These are phyloP conservation scores for Agonopterix heracliana DNA, from an alignment of 2,888 invertebrate species.

Conservation along the genomic window DNA sequence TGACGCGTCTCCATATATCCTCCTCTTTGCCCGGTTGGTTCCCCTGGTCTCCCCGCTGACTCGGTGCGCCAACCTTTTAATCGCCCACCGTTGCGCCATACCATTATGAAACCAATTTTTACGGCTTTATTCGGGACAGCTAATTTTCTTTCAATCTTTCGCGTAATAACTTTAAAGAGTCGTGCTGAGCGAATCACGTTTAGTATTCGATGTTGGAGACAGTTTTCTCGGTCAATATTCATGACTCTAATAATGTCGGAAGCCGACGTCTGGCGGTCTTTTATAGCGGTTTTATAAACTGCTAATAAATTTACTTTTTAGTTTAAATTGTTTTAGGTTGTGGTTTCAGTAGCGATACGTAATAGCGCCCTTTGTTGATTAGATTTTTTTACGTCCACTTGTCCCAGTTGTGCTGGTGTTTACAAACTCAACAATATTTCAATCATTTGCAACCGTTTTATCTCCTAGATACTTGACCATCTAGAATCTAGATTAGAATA, in stretches of 20 bases:
- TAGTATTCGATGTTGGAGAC: constrained; percentile 43
- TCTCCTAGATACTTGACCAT: too few species aligned
- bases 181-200: constrained; percentile 61
- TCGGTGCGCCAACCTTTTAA: constrained; percentile 35
- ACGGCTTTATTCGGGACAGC: constrained; percentile 43
- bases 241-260: constrained; percentile 32
- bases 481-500: too few species aligned
- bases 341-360: too few species aligned
- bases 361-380: too few species aligned
- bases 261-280: constrained; percentile 23
- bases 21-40: constrained; percentile 9
- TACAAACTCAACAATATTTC: too few species aligned
- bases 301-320: constrained; percentile 10
- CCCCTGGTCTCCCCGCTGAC: constrained; percentile 12
- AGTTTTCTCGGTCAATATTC: constrained; percentile 45
- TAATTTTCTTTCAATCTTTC: constrained; percentile 56
- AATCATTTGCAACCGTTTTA: too few species aligned
- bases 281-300: constrained; percentile 29
- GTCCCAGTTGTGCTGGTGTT: too few species aligned
- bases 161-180: constrained; percentile 52
- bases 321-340: too few species aligned
- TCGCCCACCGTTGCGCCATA: constrained; percentile 30
- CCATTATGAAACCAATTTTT: constrained; percentile 39
- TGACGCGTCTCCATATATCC: constrained; percentile 42
- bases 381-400: too few species aligned